A percentile compares a stretch with the other conserved stretches of the same genome.
Evolutionary conservation across 2,113 vertebrate genomes (phyloP).

Genomic region (Sceloporus tristichus): DNA sequence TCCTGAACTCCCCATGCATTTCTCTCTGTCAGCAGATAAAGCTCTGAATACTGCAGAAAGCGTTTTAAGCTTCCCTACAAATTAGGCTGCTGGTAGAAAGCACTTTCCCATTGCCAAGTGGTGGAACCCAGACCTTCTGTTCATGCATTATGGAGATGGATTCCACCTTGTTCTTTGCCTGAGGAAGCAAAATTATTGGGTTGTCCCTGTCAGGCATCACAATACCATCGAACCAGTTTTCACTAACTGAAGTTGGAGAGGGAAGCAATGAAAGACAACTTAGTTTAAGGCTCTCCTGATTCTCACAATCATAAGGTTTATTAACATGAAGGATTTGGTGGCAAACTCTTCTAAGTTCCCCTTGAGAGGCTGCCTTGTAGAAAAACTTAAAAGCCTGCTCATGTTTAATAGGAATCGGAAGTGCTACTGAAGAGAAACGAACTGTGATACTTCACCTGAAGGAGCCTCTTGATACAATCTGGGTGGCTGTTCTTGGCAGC

Average conservation of each 20-base stretch:
- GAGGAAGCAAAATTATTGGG: background rate
- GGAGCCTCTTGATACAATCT: slow-evolving; percentile 89
- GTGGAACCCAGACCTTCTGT: background rate
- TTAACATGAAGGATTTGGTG: background rate
- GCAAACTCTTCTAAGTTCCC: slow-evolving; percentile 6
- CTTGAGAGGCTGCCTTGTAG: background rate
- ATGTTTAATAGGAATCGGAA: background rate
- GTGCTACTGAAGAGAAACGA: background rate
- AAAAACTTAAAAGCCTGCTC: background rate
- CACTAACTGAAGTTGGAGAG: background rate
- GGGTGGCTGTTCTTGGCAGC: slow-evolving; percentile 91
- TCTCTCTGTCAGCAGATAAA: background rate
- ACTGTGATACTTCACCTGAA: slow-evolving; percentile 86
- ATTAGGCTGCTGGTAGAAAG: background rate
- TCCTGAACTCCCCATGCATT: background rate
- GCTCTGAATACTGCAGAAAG: background rate
- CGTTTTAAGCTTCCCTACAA: background rate
- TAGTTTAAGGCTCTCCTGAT: background rate
- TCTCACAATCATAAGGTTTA: background rate
- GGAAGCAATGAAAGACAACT: background rate
- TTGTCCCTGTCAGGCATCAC: too few species aligned
- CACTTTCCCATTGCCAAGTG: background rate
- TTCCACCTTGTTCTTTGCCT: background rate
- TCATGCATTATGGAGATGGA: background rate
- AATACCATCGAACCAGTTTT: background rate